Percentiles rank a stretch among this genome's conserved stretches.
Evolutionary conservation across 2,888 invertebrate species (phyloP).

Genomic region (Trypoxylon attenuatum): DNA sequence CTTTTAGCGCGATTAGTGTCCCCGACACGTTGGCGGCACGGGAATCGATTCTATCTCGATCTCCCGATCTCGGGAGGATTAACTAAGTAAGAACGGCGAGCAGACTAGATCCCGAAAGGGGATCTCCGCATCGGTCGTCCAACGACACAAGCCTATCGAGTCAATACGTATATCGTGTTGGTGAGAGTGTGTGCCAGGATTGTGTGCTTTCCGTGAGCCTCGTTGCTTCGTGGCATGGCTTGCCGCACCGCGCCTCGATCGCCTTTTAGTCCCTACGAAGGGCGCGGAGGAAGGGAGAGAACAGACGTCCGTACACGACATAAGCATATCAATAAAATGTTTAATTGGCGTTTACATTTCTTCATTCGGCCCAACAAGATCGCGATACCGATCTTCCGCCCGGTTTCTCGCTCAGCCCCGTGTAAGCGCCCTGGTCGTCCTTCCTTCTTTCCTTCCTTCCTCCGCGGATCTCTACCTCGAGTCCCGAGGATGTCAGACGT

Average conservation of each 20-base stretch:
- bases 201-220: too few relatives aligned
- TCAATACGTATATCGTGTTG: too few relatives aligned
- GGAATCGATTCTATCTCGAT: conserved; percentile 59
- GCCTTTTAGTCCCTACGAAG: conserved; percentile 19
- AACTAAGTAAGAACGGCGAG: conserved; percentile 47
- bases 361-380: conserved; percentile 68
- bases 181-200: too few relatives aligned
- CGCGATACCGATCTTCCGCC: conserved; percentile 64
- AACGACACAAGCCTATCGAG: too few relatives aligned
- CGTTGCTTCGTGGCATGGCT: too few relatives aligned
- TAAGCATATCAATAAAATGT: conserved; percentile 73
- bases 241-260: conserved; percentile 28
- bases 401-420: conserved; percentile 51
- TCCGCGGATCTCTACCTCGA: conserved; percentile 23
- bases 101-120: conserved; percentile 17
- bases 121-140: neutral
- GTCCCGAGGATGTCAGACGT: conserved; percentile 40
- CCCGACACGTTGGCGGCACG: conserved; percentile 27
- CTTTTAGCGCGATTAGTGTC: conserved; percentile 50
- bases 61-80: conserved; percentile 51
- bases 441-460: conserved; percentile 37
- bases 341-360: conserved; percentile 73
- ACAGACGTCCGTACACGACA: conserved; percentile 65
- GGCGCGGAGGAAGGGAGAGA: conserved; percentile 20
- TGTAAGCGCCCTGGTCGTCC: conserved; percentile 51